These are phyloP conservation scores for Melanotaenia pygmaea DNA, from an alignment of 2,797 vertebrate genomes.

Conservation along the genomic window DNA sequence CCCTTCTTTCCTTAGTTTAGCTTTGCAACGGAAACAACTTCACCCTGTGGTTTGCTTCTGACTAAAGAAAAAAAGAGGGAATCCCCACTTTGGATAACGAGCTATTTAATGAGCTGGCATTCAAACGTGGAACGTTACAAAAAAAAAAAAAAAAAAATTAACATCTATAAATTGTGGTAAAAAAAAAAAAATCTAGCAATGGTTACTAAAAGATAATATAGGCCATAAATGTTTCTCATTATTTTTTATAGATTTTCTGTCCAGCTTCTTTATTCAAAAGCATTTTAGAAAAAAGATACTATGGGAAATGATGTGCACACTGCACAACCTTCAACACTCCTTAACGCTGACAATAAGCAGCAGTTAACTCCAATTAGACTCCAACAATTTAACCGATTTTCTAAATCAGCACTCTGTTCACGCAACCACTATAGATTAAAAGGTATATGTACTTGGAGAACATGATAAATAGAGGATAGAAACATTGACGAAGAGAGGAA, in stretches of 20 bases:
- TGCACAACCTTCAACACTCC: constrained; percentile 13
- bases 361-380: constrained; percentile 17
- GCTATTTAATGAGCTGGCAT: constrained; percentile 22
- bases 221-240: neutral
- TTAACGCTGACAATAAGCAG: constrained; percentile 11
- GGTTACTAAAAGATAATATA: neutral
- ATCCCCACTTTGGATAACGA: neutral
- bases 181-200: neutral
- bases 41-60: constrained; percentile 3
- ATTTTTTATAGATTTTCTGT: neutral
- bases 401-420: constrained; percentile 13
- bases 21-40: constrained; percentile 11
- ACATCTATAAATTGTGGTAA: neutral
- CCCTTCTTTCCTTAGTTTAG: constrained; percentile 6
- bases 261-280: neutral
- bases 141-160: too few relatives aligned
- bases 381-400: constrained; percentile 28
- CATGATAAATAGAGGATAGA: constrained; percentile 2
- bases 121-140: neutral
- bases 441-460: neutral
- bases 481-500: constrained; percentile 29
- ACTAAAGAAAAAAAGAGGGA: constrained; percentile 1
- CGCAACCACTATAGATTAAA: neutral
- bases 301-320: neutral
- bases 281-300: neutral